A percentile compares a stretch with the other conserved stretches of the same genome.
Evolutionary conservation across 1,140 invertebrate genomes (phyloP).

Genomic region (Aphaenogaster floridana): DNA sequence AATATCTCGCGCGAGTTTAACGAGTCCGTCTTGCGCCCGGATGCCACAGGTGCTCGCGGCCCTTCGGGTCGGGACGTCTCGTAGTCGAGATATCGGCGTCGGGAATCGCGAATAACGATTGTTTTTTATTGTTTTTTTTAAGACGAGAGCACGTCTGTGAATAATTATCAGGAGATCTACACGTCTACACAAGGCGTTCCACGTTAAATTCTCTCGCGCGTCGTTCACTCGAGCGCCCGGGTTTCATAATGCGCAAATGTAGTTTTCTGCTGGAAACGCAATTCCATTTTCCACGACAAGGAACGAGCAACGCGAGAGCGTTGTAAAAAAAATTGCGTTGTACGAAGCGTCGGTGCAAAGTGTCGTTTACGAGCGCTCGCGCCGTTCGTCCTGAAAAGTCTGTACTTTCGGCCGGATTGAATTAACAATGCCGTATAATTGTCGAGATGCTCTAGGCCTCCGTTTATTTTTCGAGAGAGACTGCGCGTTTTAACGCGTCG

Average conservation of each 20-base stretch:
- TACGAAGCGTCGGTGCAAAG: background rate
- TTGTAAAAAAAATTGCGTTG: background rate
- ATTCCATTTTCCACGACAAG: conserved; percentile 43
- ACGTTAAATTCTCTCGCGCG: conserved; percentile 18
- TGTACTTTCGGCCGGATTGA: background rate
- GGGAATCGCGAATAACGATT: conserved; percentile 8
- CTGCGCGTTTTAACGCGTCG: background rate
- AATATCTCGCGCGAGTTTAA: conserved; percentile 28
- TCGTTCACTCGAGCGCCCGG: background rate
- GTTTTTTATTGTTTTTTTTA: background rate
- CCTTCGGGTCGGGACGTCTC: conserved; percentile 1
- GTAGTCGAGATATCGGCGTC: background rate
- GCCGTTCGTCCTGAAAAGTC: background rate
- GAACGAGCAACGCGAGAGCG: conserved; percentile 12
- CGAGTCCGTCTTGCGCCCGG: background rate
- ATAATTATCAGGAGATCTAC: conserved; percentile 22
- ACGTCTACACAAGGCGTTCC: background rate
- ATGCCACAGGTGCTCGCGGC: conserved; percentile 43
- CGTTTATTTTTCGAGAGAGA: background rate
- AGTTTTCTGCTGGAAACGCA: conserved; percentile 26
- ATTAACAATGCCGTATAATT: conserved; percentile 8
- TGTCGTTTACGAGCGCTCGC: conserved; percentile 7
- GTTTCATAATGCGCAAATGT: conserved; percentile 35
- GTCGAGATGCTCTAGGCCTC: background rate
- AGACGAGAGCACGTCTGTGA: too few species aligned